These are phyloP conservation scores for Dendrophyllia cribrosa DNA, from an alignment of 64 coral and sea anemone species.

Conservation along the genomic window DNA sequence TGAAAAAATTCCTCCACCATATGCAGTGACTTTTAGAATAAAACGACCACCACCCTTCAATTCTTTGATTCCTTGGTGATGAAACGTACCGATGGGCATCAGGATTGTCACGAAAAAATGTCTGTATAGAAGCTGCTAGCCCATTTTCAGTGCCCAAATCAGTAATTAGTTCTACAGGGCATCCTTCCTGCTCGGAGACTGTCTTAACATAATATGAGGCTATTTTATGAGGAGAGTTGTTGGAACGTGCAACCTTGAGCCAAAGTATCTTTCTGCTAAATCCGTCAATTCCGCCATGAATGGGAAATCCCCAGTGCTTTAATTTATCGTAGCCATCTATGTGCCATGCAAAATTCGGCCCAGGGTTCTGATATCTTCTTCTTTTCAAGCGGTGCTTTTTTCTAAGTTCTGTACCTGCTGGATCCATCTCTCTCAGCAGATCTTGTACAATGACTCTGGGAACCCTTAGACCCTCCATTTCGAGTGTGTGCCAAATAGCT, in stretches of 20 bases:
- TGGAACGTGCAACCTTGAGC: conserved; percentile 38
- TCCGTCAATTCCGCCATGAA: not conserved
- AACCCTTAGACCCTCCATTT: conserved; percentile 33
- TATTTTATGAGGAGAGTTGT: conserved; percentile 35
- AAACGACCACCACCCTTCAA: conserved; percentile 55
- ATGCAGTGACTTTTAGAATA: conserved; percentile 9
- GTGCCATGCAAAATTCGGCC: conserved; percentile 31
- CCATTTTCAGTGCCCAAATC: too few species aligned
- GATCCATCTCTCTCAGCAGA: conserved; percentile 48
- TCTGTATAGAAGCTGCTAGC: conserved; percentile 3
- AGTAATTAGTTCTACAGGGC: too few species aligned
- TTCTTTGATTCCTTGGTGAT: conserved; percentile 34
- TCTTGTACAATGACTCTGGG: conserved; percentile 45
- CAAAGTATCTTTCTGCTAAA: conserved; percentile 12
- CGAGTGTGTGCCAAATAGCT: too few species aligned
- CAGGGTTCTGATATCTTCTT: conserved; percentile 31
- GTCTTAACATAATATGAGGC: conserved; percentile 22
- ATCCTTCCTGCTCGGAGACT: not conserved
- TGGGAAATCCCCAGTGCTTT: not conserved
- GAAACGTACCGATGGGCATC: conserved; percentile 30
- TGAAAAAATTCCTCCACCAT: too few species aligned
- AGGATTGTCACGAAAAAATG: conserved; percentile 31
- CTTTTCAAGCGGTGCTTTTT: conserved; percentile 26
- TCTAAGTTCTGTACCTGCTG: conserved; percentile 28
- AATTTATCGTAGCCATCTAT: too few species aligned